A percentile compares a stretch with the other conserved stretches of the same genome.
These are phyloP conservation scores for Sarcophaga bullata DNA, from an alignment of 1,140 invertebrate genomes.

Conservation along the genomic window DNA sequence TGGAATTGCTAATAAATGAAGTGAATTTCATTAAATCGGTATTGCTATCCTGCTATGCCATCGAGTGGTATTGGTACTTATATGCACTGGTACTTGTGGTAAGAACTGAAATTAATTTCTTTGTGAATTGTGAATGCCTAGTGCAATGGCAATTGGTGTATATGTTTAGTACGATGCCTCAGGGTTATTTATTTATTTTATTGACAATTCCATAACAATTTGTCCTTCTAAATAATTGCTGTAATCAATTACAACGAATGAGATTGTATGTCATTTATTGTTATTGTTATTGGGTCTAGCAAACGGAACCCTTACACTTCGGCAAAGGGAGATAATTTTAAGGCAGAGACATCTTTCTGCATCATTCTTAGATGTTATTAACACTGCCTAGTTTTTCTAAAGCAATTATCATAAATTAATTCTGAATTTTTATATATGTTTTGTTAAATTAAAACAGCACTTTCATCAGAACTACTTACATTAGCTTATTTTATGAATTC, in stretches of 20 bases:
- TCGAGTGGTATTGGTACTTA: no score
- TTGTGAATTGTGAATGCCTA: neutral
- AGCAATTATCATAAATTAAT: conserved; percentile 3
- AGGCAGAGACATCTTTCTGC: neutral
- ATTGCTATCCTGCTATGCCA: neutral
- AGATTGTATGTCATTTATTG: neutral
- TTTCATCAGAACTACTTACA: no score
- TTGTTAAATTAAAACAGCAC: no score
- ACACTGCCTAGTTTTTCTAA: neutral
- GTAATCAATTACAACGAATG: neutral
- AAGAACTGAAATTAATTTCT: neutral
- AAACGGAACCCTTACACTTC: no score
- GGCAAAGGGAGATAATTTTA: neutral
- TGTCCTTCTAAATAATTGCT: conserved; percentile 8
- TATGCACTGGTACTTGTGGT: neutral
- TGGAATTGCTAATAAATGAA: conserved; percentile 11
- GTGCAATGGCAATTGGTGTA: no score
- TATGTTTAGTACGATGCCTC: neutral
- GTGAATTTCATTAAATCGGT: neutral
- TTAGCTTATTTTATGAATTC: no score
- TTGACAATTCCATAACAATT: conserved; percentile 3
- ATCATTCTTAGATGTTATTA: neutral
- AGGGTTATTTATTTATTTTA: conserved; percentile 16
- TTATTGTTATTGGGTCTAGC: neutral
- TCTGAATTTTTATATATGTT: neutral